These are phyloP conservation scores for Iselma pallidipennis DNA, from an alignment of 2,888 invertebrate genomes.

Conservation along the genomic window DNA sequence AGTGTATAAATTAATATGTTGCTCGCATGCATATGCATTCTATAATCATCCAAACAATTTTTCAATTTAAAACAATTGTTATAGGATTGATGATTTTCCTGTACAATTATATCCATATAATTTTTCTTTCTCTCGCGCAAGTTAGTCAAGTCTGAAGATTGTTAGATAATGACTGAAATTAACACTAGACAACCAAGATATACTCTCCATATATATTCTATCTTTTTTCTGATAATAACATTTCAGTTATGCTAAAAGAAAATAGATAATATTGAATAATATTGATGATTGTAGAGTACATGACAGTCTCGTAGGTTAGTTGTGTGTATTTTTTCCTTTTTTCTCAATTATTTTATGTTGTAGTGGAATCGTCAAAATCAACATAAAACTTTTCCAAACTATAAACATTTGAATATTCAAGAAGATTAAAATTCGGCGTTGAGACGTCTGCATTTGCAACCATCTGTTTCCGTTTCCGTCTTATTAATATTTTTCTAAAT, in stretches of 20 bases:
- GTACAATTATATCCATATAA: constrained; percentile 53
- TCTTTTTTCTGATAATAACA: neutral
- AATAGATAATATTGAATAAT: neutral
- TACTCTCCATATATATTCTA: neutral
- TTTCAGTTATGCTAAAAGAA: neutral
- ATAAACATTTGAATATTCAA: neutral
- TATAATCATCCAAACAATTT: constrained; percentile 39
- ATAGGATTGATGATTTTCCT: constrained; percentile 39
- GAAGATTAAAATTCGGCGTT: too few relatives aligned
- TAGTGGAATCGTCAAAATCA: too few relatives aligned
- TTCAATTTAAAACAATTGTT: constrained; percentile 49
- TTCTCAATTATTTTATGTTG: too few relatives aligned
- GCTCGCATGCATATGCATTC: constrained; percentile 59
- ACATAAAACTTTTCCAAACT: too few relatives aligned
- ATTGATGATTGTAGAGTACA: too few relatives aligned
- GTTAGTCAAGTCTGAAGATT: constrained; percentile 59
- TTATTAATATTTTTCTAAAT: neutral
- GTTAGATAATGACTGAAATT: constrained; percentile 58
- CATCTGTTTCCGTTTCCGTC: neutral
- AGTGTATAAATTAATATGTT: constrained; percentile 59
- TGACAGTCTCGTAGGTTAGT: too few relatives aligned
- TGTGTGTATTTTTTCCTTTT: neutral
- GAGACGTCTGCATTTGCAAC: neutral
- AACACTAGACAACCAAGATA: constrained; percentile 51
- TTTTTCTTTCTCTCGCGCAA: constrained; percentile 58